Conservation (phyloP, 2,888 invertebrate species). For the Drosophila tripunctata region DNA sequence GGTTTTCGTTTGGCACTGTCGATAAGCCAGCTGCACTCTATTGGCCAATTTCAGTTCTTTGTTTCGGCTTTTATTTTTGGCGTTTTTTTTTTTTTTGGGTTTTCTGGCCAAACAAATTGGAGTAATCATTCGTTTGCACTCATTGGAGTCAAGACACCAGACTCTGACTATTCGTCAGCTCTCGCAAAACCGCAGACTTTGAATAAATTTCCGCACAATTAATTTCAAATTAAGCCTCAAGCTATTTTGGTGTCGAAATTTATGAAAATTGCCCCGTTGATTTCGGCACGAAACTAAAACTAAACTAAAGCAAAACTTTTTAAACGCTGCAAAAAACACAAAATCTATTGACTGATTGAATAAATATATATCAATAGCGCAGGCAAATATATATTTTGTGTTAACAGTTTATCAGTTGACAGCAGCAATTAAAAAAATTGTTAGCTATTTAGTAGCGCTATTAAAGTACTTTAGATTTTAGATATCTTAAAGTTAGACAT, state of each 20-base stretch:
- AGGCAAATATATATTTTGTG: not conserved
- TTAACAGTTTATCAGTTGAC: not conserved
- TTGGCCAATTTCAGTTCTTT: conserved; percentile 48
- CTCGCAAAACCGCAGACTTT: conserved; percentile 13
- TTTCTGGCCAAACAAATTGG: conserved; percentile 74
- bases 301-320: conserved; percentile 1
- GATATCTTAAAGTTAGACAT: too few species aligned
- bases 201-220: conserved; percentile 76
- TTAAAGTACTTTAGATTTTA: too few species aligned
- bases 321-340: conserved; percentile 1
- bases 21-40: conserved; percentile 35
- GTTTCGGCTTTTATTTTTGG: not conserved
- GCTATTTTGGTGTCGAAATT: conserved; percentile 61
- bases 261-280: conserved; percentile 54
- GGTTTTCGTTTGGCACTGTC: conserved; percentile 16
- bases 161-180: conserved; percentile 23
- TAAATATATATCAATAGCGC: not conserved
- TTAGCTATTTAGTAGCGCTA: too few species aligned
- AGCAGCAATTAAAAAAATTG: too few species aligned
- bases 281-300: conserved; percentile 35
- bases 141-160: conserved; percentile 44
- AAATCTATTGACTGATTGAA: not conserved
- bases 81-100: not conserved
- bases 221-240: conserved; percentile 80
- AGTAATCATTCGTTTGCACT: conserved; percentile 72